Percentiles rank a stretch among this genome's conserved stretches.
Conservation (phyloP, 2,888 invertebrate genomes). For the Cheilosia vernalis region DNA sequence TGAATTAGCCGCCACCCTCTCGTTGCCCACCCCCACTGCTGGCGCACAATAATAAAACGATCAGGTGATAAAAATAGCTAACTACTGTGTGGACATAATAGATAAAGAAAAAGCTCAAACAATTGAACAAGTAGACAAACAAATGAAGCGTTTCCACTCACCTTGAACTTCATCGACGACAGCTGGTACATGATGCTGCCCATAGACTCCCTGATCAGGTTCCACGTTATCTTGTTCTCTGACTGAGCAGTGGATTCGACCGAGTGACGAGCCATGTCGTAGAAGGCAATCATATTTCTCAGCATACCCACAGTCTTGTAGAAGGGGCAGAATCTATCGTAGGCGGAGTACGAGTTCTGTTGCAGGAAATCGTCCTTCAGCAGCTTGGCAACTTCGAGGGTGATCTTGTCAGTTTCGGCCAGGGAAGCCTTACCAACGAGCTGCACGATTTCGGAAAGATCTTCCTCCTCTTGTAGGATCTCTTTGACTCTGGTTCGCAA, state of each 20-base stretch:
- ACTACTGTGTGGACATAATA: slow-evolving; percentile 18
- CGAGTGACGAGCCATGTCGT: slow-evolving; percentile 98
- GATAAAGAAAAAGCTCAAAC: slow-evolving; percentile 23
- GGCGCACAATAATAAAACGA: slow-evolving; percentile 15
- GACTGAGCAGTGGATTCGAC: slow-evolving; percentile 98
- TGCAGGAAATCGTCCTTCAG: slow-evolving; percentile 99
- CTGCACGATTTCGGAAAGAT: slow-evolving; percentile 99
- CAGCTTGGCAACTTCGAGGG: slow-evolving; percentile 98
- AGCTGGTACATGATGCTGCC: slow-evolving; percentile 97
- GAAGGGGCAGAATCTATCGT: slow-evolving; percentile 99
- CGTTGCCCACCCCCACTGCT: not conserved
- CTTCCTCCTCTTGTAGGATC: slow-evolving; percentile 99
- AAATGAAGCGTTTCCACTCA: slow-evolving; percentile 79
- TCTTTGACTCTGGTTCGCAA: slow-evolving; percentile 96
- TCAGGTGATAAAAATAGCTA: slow-evolving; percentile 38
- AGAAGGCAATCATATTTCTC: slow-evolving; percentile 98
- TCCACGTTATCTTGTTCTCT: slow-evolving; percentile 99
- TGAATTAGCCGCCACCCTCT: not conserved
- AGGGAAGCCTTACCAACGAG: slow-evolving; percentile 99
- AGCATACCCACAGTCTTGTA: slow-evolving; percentile 99
- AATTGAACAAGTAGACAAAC: slow-evolving; percentile 44
- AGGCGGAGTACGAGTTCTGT: slow-evolving; percentile 98
- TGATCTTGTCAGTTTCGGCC: slow-evolving; percentile 99
- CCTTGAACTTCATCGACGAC: slow-evolving; percentile 99
- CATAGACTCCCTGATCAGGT: slow-evolving; percentile 97